These are phyloP conservation scores for Drosophila bifasciata DNA, from an alignment of 1,140 invertebrate species.

Conservation along the genomic window DNA sequence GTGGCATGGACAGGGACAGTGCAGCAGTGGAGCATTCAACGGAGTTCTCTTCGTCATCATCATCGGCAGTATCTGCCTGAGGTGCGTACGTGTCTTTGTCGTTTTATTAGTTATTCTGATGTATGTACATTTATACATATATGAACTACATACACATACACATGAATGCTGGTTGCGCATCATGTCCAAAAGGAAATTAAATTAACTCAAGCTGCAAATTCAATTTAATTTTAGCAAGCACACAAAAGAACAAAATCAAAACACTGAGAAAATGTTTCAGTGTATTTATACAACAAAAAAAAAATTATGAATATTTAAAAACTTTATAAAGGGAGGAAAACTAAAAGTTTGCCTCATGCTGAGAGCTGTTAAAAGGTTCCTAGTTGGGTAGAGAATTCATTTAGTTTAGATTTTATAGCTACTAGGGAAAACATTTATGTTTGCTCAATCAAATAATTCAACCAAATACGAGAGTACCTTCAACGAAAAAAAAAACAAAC, in stretches of 20 bases:
- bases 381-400: too few relatives aligned
- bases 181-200: conserved; percentile 69
- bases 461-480: too few relatives aligned
- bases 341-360: too few relatives aligned
- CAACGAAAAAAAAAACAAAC: conserved; percentile 3
- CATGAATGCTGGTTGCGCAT: conserved; percentile 51
- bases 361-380: too few relatives aligned
- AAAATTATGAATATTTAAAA: not conserved
- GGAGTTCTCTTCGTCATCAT: conserved; percentile 32
- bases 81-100: conserved; percentile 47
- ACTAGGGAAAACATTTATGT: too few relatives aligned
- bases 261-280: too few relatives aligned
- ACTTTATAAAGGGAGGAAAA: not conserved
- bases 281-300: too few relatives aligned
- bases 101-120: conserved; percentile 33
- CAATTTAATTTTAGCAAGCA: conserved; percentile 59
- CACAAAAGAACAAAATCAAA: conserved; percentile 12
- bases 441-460: too few relatives aligned
- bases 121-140: too few relatives aligned
- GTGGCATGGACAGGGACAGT: conserved; percentile 32
- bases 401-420: too few relatives aligned
- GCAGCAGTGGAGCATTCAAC: conserved; percentile 2
- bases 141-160: not conserved
- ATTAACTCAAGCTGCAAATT: conserved; percentile 73
- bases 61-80: conserved; percentile 19